Evolutionary conservation across 23 tunicate genomes (phyloP), one percentile per base, ranked within the genome.

Genomic region (Diplosoma virens): DNA sequence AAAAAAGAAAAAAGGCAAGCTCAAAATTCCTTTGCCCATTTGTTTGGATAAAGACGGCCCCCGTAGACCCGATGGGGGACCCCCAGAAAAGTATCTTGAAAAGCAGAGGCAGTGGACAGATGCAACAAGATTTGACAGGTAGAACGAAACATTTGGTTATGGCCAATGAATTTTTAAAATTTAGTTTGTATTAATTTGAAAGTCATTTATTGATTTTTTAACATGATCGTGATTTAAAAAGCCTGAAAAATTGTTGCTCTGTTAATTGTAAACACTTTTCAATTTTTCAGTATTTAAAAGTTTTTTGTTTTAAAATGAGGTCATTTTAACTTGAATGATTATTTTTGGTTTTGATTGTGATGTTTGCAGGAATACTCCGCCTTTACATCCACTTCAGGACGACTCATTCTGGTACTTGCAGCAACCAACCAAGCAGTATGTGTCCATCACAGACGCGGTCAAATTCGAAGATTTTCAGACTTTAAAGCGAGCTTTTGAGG

Each of bases 331-430:
- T n/a, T n/a, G n/a, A n/a, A n/a, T n/a, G n/a, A n/a, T n/a, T n/a
- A n/a, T n/a, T n/a, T n/a, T n/a, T n/a, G n/a, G n/a, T n/a, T n/a
- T n/a, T n/a, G n/a, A n/a, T n/a, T n/a, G n/a, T n/a, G n/a, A n/a
- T n/a, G n/a, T n/a, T n/a, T n/a, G 5, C 30, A 92, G 97, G 71
- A 92, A 92, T 27, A 48, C 67, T 6, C 87, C 87, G 6, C 97
- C 91, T 1, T 72, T 69, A 34, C 97, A 92, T 67, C 88, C 91
- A 22, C 70, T 92, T 20, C 94, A 92, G 63, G 97, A 92, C 63
- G 97, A 92, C 61, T 80, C 87, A 16, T 87, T 84, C 21, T 92
- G 97, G 97, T 92, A 92, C 79, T 50, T 92, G 20, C 91, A 72
- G 21, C 58, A 48, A 41, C 91, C 97, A 6, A 92, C 85, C 21